phyloP scores from a whole-genome alignment of 2,888 invertebrate species.

The Selenia dentaria region DNA sequence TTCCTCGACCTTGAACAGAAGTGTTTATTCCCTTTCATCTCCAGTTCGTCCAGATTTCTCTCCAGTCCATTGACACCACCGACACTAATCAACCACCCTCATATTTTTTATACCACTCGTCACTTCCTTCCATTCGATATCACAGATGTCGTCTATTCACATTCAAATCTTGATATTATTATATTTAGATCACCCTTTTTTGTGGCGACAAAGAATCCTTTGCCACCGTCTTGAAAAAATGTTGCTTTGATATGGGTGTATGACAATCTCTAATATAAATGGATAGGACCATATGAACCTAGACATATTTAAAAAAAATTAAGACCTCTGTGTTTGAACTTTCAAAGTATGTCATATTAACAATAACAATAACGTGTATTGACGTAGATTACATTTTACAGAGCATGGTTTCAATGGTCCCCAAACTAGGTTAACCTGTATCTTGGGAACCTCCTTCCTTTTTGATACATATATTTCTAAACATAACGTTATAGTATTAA shows the following conservation, averaged over 20 bases:
- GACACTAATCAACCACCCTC: constrained; percentile 53
- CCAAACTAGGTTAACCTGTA: too few relatives aligned
- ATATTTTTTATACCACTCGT: constrained; percentile 51
- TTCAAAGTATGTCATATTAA: too few relatives aligned
- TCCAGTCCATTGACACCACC: constrained; percentile 28
- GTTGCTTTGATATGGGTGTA: constrained; percentile 10
- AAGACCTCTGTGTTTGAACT: too few relatives aligned
- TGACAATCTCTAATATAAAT: background rate
- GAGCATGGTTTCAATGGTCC: too few relatives aligned
- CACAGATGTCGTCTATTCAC: constrained; percentile 67
- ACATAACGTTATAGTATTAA: too few relatives aligned
- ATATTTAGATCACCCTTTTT: constrained; percentile 71
- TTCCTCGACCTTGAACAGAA: background rate
- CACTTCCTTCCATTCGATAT: constrained; percentile 64
- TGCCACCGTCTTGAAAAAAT: constrained; percentile 38
- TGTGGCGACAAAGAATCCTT: constrained; percentile 34
- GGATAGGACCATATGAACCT: background rate
- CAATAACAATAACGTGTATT: too few relatives aligned
- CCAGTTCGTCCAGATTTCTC: constrained; percentile 2
- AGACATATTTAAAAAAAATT: too few relatives aligned
- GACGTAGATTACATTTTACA: too few relatives aligned
- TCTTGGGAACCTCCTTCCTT: too few relatives aligned
- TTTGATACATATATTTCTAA: too few relatives aligned
- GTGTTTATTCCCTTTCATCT: background rate
- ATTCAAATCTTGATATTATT: constrained; percentile 69